phyloP scores from a whole-genome alignment of 2,113 vertebrate genomes.

The Okapia johnstoni region DNA sequence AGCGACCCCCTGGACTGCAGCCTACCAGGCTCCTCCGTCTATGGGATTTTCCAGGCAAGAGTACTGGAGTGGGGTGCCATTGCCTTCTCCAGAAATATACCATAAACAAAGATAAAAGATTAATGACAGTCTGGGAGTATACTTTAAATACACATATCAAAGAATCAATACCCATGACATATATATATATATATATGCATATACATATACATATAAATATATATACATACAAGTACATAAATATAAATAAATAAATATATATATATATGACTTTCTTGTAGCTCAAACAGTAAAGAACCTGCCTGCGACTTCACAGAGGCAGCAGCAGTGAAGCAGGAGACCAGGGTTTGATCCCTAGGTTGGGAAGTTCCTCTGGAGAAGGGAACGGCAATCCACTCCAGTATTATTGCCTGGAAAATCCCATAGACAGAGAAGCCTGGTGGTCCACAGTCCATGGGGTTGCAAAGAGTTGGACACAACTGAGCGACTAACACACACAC shows the following conservation, averaged over 20 bases:
- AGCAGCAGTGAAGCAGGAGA: neutral
- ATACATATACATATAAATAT: neutral
- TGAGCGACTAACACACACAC: neutral
- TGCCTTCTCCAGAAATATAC: neutral
- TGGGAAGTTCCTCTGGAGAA: neutral
- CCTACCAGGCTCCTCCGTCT: too few relatives aligned
- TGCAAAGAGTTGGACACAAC: neutral
- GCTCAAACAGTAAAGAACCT: neutral
- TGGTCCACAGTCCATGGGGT: neutral
- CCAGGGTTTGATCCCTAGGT: neutral
- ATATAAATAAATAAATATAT: neutral
- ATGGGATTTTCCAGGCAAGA: too few relatives aligned
- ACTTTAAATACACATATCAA: neutral
- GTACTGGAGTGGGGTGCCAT: too few relatives aligned
- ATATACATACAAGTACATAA: accelerated
- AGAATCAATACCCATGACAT: neutral
- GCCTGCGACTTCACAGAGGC: neutral
- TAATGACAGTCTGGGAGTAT: neutral
- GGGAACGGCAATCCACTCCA: neutral
- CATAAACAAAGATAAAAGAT: neutral
- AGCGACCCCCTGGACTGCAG: too few relatives aligned
- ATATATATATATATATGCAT: accelerated
- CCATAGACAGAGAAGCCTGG: neutral
- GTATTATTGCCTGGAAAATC: neutral
- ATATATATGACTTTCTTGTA: neutral